phyloP scores from a whole-genome alignment of 2,113 vertebrate species.

The Piprites chloris region DNA sequence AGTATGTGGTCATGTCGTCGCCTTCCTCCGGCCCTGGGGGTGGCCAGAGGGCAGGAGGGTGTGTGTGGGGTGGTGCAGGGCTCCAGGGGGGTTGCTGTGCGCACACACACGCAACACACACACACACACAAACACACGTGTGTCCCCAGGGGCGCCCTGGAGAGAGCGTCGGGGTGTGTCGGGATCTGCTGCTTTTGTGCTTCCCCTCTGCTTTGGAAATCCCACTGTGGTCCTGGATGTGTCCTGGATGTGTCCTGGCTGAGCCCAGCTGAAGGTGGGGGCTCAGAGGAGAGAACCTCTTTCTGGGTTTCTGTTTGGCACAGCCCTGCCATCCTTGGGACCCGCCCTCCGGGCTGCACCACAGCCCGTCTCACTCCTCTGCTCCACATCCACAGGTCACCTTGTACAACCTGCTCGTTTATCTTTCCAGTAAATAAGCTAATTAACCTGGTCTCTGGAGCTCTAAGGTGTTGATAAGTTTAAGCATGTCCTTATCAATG shows the following conservation, averaged over 20 bases:
- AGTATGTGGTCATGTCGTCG: conserved; percentile 64
- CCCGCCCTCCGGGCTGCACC: rapidly evolving
- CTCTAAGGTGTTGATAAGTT: background rate
- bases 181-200: background rate
- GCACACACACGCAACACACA: rapidly evolving
- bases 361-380: background rate
- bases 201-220: background rate
- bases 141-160: no score
- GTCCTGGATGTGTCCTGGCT: rapidly evolving
- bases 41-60: background rate
- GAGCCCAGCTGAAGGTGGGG: background rate
- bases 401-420: background rate
- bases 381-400: background rate
- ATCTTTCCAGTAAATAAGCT: background rate
- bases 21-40: background rate
- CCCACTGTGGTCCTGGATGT: rapidly evolving
- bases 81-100: background rate
- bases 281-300: background rate
- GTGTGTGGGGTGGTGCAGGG: background rate
- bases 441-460: background rate
- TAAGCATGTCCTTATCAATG: background rate
- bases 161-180: background rate
- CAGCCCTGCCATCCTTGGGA: background rate
- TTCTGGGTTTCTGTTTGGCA: rapidly evolving
- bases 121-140: no score